Percentiles rank a stretch among this genome's conserved stretches.
phyloP scores from a whole-genome alignment of 1,140 invertebrate genomes.

The Temnothorax longispinosus region DNA sequence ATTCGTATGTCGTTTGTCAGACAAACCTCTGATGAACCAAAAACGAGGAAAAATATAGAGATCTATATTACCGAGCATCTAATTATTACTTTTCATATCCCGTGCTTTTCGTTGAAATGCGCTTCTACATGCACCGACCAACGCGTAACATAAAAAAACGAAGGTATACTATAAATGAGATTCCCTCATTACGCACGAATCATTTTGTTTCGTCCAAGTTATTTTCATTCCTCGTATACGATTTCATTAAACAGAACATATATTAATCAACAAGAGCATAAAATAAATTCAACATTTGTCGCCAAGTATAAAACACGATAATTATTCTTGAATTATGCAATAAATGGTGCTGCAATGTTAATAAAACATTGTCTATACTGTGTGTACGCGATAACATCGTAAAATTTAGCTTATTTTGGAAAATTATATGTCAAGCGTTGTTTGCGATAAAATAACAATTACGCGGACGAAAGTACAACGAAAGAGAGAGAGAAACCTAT shows the following conservation, averaged over 20 bases:
- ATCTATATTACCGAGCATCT: slow-evolving; percentile 2
- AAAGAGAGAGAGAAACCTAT: background rate
- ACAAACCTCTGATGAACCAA: slow-evolving; percentile 12
- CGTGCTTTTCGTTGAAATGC: slow-evolving; percentile 1
- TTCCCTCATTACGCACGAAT: slow-evolving; percentile 1
- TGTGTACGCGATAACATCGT: background rate
- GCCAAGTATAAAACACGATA: background rate
- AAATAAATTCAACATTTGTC: background rate
- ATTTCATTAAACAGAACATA: background rate
- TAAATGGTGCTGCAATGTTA: background rate
- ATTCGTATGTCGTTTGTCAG: background rate
- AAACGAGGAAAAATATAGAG: slow-evolving; percentile 11
- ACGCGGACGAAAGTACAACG: background rate
- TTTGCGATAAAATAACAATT: background rate
- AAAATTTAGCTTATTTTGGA: background rate
- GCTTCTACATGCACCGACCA: background rate
- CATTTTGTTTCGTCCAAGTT: slow-evolving; percentile 15
- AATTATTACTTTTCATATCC: slow-evolving; percentile 47
- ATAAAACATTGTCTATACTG: background rate
- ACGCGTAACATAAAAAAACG: background rate
- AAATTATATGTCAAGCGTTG: background rate
- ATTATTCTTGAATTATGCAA: background rate
- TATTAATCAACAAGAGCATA: background rate
- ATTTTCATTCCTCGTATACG: background rate
- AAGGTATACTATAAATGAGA: background rate